These are phyloP conservation scores for Sceloporus undulatus DNA, from an alignment of 2,113 vertebrate species.

Conservation along the genomic window DNA sequence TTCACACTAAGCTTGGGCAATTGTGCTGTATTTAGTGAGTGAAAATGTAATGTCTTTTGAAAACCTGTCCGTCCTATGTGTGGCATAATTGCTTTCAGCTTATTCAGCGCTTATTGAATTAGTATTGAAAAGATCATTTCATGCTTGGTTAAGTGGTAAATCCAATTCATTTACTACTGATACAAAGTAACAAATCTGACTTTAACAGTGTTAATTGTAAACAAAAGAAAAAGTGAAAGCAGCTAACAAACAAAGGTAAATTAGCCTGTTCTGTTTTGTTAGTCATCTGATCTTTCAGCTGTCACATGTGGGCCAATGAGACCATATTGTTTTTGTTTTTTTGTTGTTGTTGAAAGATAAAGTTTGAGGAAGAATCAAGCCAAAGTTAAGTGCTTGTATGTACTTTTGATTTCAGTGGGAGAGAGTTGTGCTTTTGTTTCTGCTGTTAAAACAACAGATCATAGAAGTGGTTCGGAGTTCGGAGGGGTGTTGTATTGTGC, in stretches of 20 bases:
- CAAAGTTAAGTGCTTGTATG: neutral
- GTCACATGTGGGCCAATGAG: neutral
- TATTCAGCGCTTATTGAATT: conserved; percentile 72
- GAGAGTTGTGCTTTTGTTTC: neutral
- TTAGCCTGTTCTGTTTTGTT: conserved; percentile 21
- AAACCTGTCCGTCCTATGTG: conserved; percentile 44
- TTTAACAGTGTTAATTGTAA: conserved; percentile 50
- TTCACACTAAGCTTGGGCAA: conserved; percentile 49
- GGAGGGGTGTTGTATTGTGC: neutral
- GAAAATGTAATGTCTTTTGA: conserved; percentile 48
- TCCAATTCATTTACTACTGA: conserved; percentile 72
- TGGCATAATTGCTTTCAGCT: conserved; percentile 66
- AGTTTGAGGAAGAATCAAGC: neutral
- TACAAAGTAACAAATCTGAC: conserved; percentile 67
- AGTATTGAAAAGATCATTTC: conserved; percentile 80
- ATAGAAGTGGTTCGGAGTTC: neutral
- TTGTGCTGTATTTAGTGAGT: conserved; percentile 54
- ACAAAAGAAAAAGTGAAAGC: conserved; percentile 22
- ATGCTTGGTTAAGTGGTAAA: conserved; percentile 76
- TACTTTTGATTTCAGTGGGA: neutral
- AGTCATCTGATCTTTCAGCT: conserved; percentile 13
- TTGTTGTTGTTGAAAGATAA: neutral
- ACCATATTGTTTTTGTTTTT: neutral
- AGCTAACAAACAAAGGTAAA: conserved; percentile 24
- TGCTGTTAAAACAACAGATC: neutral